A percentile compares a stretch with the other conserved stretches of the same genome.
phyloP scores from a whole-genome alignment of 2,113 vertebrate genomes.

The Petromus typicus region DNA sequence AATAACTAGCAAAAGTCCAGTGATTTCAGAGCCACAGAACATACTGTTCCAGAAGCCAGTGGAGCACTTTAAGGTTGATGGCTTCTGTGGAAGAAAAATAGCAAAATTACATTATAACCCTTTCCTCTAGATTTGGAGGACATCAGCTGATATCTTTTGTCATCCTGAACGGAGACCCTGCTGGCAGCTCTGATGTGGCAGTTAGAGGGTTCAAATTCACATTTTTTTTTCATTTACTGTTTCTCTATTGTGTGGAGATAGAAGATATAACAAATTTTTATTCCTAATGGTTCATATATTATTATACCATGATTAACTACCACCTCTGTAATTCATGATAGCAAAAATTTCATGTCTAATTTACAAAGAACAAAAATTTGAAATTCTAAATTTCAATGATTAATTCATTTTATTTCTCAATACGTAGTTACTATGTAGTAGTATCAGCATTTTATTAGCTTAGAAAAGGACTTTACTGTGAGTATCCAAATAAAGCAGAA shows the following conservation, averaged over 20 bases:
- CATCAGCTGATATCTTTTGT: not conserved
- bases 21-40: not conserved
- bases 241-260: not conserved
- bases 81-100: constrained; percentile 8
- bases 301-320: not conserved
- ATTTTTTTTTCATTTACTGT: not conserved
- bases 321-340: not conserved
- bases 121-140: constrained; percentile 16
- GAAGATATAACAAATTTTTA: not conserved
- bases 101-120: not conserved
- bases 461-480: not conserved
- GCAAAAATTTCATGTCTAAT: not conserved
- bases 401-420: constrained; percentile 40
- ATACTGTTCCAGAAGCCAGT: constrained; percentile 13
- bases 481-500: not conserved
- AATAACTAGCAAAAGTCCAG: not conserved
- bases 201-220: not conserved
- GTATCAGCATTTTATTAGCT: not conserved
- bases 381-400: constrained; percentile 13
- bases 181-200: not conserved
- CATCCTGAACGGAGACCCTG: not conserved
- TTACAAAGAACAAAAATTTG: not conserved
- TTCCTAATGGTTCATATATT: not conserved
- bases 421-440: not conserved
- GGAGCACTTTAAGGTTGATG: not conserved